These are phyloP conservation scores for Diarsia mendica DNA, from an alignment of 2,888 invertebrate genomes.

Conservation along the genomic window DNA sequence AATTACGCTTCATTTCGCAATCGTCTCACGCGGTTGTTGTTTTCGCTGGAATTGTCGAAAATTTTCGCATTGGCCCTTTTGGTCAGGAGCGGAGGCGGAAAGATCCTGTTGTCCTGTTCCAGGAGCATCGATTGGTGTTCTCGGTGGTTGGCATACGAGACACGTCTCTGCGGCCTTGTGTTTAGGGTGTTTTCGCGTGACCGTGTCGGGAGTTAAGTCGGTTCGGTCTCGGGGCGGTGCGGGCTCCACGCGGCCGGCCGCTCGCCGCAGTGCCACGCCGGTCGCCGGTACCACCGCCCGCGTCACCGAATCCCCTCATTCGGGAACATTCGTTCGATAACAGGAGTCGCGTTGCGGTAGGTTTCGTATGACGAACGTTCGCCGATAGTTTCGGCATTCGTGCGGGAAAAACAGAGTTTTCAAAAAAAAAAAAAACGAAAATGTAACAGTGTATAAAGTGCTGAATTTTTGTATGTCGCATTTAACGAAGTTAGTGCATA, in stretches of 20 bases:
- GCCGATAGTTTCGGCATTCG: slow-evolving; percentile 66
- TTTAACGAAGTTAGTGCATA: slow-evolving; percentile 62
- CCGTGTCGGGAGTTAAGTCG: slow-evolving; percentile 75
- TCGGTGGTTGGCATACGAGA: slow-evolving; percentile 55
- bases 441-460: slow-evolving; percentile 63
- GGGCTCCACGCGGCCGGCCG: slow-evolving; percentile 84
- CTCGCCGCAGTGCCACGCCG: slow-evolving; percentile 88
- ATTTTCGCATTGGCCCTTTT: slow-evolving; percentile 75
- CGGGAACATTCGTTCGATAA: slow-evolving; percentile 76
- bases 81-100: slow-evolving; percentile 85
- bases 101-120: slow-evolving; percentile 88
- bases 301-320: slow-evolving; percentile 68
- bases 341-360: slow-evolving; percentile 84
- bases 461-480: slow-evolving; percentile 67
- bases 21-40: slow-evolving; percentile 67
- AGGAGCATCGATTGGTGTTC: slow-evolving; percentile 88
- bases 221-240: slow-evolving; percentile 76
- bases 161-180: slow-evolving; percentile 60
- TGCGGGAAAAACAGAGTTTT: slow-evolving; percentile 66
- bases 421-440: slow-evolving; percentile 51
- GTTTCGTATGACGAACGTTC: slow-evolving; percentile 77
- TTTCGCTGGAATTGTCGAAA: slow-evolving; percentile 77
- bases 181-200: slow-evolving; percentile 68
- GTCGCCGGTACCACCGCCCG: slow-evolving; percentile 82
- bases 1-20: slow-evolving; percentile 77